A percentile compares a stretch with the other conserved stretches of the same genome.
phyloP scores from a whole-genome alignment of 2,888 invertebrate genomes.

The Tetragnatha montana region DNA sequence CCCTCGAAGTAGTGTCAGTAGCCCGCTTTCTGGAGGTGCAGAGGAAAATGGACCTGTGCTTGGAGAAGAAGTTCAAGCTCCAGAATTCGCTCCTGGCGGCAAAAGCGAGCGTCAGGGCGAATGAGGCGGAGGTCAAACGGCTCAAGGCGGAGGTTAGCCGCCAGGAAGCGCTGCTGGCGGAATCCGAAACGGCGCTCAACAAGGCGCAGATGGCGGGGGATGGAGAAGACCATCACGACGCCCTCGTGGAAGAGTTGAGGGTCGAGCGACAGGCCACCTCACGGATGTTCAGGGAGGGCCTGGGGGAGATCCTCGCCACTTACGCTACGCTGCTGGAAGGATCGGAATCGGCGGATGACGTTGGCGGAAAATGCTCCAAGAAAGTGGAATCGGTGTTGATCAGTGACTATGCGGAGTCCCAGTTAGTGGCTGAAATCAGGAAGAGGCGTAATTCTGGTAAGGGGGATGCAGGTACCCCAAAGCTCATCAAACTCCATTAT shows the following conservation, averaged over 20 bases:
- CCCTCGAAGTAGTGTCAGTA: background rate
- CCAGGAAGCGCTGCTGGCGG: background rate
- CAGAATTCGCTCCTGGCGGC: background rate
- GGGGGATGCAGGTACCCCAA: no score
- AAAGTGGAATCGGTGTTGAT: background rate
- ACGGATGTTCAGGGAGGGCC: background rate
- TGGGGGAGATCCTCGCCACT: background rate
- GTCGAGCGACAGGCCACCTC: background rate
- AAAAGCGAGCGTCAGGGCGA: background rate
- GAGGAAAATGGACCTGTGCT: background rate
- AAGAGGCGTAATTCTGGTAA: no score
- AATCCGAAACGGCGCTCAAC: background rate
- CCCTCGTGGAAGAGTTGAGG: background rate
- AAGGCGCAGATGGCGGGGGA: no score
- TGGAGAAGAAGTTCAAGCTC: slow-evolving; percentile 1
- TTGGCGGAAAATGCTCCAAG: background rate
- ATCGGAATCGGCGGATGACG: background rate
- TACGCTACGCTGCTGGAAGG: background rate
- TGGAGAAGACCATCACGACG: background rate
- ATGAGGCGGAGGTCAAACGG: background rate
- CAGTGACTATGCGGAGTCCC: no score
- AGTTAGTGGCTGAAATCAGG: no score
- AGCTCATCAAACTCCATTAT: no score
- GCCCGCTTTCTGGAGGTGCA: background rate
- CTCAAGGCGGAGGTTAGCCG: background rate